A percentile compares a stretch with the other conserved stretches of the same genome.
These are phyloP conservation scores for Chrysolina oricalcia DNA, from an alignment of 2,888 invertebrate genomes.

Conservation along the genomic window DNA sequence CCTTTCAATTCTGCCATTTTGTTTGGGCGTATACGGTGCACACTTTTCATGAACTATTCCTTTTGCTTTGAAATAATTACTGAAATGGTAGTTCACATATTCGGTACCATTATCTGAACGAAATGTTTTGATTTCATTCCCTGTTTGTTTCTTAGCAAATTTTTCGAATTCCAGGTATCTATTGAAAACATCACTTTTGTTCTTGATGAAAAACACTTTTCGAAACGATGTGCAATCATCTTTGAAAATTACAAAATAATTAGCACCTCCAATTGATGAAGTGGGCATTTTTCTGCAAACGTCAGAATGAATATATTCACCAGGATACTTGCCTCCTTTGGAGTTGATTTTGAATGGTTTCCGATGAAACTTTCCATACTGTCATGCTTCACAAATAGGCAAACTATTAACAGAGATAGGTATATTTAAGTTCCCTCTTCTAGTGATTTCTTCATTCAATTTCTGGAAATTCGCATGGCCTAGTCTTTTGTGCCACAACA, in stretches of 20 bases:
- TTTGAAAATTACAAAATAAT: conserved; percentile 50
- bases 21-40: too few species aligned
- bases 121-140: conserved; percentile 29
- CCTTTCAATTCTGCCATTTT: too few species aligned
- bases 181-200: conserved; percentile 42
- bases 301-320: conserved; percentile 12
- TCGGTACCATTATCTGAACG: conserved; percentile 27
- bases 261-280: conserved; percentile 43
- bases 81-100: background rate
- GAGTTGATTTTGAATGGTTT: background rate
- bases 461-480: conserved; percentile 20
- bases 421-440: too few species aligned
- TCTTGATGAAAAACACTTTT: conserved; percentile 47
- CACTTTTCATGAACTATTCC: too few species aligned
- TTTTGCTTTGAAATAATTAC: too few species aligned
- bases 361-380: too few species aligned
- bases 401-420: conserved; percentile 1
- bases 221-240: conserved; percentile 48
- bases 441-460: too few species aligned
- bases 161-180: conserved; percentile 30
- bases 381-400: conserved; percentile 7
- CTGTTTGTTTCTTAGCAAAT: conserved; percentile 20
- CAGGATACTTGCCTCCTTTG: background rate
- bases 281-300: conserved; percentile 5
- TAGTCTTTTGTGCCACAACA: conserved; percentile 30